phyloP scores from a whole-genome alignment of 1,140 invertebrate genomes.

The Bathynomus jamesi region DNA sequence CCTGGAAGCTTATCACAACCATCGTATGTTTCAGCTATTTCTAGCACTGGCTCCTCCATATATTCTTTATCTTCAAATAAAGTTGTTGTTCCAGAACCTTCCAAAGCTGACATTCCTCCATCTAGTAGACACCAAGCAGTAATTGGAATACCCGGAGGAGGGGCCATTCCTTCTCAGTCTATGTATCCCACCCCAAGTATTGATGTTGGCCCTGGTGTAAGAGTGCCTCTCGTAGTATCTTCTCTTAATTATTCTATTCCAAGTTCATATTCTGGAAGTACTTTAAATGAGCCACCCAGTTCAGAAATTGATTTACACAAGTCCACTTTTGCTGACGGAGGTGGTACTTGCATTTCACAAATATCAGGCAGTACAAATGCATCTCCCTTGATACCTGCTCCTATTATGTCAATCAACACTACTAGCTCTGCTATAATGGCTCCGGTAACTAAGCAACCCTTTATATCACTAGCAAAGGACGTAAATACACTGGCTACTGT shows the following conservation, averaged over 20 bases:
- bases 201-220: slow-evolving; percentile 8
- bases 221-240: slow-evolving; percentile 17
- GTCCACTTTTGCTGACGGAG: not conserved
- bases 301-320: not conserved
- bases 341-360: not conserved
- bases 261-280: not conserved
- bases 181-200: slow-evolving; percentile 32
- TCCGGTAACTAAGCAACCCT: not conserved
- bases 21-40: slow-evolving; percentile 18
- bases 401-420: slow-evolving; percentile 27
- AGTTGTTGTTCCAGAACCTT: slow-evolving; percentile 29
- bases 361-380: not conserved
- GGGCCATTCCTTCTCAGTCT: slow-evolving; percentile 28
- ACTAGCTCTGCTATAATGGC: not conserved
- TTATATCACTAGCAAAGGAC: slow-evolving; percentile 13
- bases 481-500: slow-evolving; percentile 23
- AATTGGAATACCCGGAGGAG: slow-evolving; percentile 38
- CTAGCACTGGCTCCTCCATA: slow-evolving; percentile 13
- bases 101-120: slow-evolving; percentile 31
- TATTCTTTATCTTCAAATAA: slow-evolving; percentile 16
- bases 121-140: slow-evolving; percentile 36
- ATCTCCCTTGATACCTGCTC: slow-evolving; percentile 17
- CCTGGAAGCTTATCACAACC: not conserved
- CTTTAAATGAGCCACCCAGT: not conserved
- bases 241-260: slow-evolving; percentile 14